Evolutionary conservation across 2,797 vertebrate species (phyloP).

Genomic region (Nannoperca obscura): DNA sequence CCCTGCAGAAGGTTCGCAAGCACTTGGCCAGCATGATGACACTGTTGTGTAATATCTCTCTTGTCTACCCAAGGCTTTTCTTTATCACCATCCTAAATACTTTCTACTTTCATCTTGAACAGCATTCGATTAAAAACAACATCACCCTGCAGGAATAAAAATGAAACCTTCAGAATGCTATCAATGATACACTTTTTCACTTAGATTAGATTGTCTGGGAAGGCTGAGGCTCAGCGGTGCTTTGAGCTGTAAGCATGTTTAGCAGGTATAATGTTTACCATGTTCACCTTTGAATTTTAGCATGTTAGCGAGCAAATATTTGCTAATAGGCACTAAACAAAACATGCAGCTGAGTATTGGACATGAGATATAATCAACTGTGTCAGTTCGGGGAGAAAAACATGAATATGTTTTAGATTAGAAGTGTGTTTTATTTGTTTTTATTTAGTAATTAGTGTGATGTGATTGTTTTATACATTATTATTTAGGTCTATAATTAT

Average conservation of each 20-base stretch:
- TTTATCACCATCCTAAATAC: neutral
- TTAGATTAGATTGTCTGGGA: too few species aligned
- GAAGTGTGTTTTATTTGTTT: neutral
- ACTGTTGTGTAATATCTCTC: slow-evolving; percentile 18
- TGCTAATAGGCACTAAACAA: neutral
- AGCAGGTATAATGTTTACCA: neutral
- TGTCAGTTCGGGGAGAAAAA: neutral
- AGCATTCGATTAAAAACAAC: neutral
- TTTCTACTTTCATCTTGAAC: neutral
- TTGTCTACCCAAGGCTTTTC: neutral
- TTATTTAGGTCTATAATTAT: neutral
- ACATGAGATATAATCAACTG: neutral
- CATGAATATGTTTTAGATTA: neutral
- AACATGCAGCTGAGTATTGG: too few species aligned
- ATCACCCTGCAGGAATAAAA: neutral
- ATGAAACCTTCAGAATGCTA: neutral
- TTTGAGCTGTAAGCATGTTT: too few species aligned
- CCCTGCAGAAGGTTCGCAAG: neutral
- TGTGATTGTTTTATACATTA: neutral
- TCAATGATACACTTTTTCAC: neutral
- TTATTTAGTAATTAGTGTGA: neutral
- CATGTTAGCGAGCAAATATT: neutral
- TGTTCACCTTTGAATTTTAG: neutral
- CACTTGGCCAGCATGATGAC: neutral
- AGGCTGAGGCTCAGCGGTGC: too few species aligned